phyloP scores from a whole-genome alignment of 2,888 invertebrate species.

The Cephus sareptanus region DNA sequence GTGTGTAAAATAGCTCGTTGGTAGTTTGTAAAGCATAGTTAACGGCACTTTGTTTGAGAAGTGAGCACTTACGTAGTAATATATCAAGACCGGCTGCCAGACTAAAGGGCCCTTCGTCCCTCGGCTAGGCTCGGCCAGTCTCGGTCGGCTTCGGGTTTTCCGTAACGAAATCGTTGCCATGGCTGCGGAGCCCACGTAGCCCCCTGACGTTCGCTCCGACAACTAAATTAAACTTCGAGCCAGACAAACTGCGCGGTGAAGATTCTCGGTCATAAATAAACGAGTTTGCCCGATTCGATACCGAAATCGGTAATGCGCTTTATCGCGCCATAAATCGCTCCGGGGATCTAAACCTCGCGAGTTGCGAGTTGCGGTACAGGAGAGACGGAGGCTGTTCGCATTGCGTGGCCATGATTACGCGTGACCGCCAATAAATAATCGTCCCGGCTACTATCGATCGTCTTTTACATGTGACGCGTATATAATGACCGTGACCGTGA shows the following conservation, averaged over 20 bases:
- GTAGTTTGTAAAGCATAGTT: conserved; percentile 18
- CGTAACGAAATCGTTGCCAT: background rate
- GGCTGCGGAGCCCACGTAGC: background rate
- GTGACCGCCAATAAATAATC: conserved; percentile 17
- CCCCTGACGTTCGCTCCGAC: conserved; percentile 3
- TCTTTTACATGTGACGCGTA: conserved; percentile 14
- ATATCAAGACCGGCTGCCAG: conserved; percentile 23
- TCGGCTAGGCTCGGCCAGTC: background rate
- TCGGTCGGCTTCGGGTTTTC: background rate
- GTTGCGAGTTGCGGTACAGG: background rate
- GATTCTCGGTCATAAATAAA: conserved; percentile 44
- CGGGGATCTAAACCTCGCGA: conserved; percentile 7
- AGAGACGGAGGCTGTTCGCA: background rate
- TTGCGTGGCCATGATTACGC: conserved; percentile 11
- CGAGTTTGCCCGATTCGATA: conserved; percentile 40
- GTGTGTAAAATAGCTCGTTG: conserved; percentile 12
- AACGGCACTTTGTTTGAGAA: conserved; percentile 22
- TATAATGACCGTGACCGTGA: conserved; percentile 24
- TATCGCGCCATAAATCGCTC: conserved; percentile 44
- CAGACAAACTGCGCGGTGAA: conserved; percentile 37
- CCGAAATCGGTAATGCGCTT: conserved; percentile 43
- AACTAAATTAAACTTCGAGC: conserved; percentile 42
- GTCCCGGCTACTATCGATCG: conserved; percentile 20
- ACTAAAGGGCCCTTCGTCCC: background rate
- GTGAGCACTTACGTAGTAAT: conserved; percentile 22